Evolutionary conservation across 30 jellyfish, hydroid and myxozoan species (phyloP), one percentile per base, ranked within the genome.

Genomic region (Hydra vulgaris): DNA sequence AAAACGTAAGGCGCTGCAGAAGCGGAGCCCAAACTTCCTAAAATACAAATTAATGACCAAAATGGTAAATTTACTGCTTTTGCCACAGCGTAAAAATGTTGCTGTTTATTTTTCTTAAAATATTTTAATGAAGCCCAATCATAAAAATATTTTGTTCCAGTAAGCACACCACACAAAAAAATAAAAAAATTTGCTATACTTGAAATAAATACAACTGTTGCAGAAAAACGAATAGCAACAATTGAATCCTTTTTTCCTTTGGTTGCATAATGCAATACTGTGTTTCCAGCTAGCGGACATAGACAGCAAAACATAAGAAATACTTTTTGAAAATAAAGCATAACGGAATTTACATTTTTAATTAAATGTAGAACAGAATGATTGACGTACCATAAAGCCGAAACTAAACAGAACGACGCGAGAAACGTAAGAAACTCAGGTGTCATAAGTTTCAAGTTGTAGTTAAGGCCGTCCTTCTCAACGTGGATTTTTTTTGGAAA

Each of bases 271-370:
- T 56, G 17, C 71, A 56, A n/a, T 21, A 79, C 17, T 83, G 67
- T 79, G 83, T 79, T 79, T 19, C 67, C 17, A 7, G 25, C 53
- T 21, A 79, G 15, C 18, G 86, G 86, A 19, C 53, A 25, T 19
- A 79, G 84, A 67, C 86, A 79, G 27, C 68, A n/a, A 23, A 79
- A 79, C 19, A 54, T 83, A n/a, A 79, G 53, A 54, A 79, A 79
- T 18, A 79, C 8, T 27, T 79, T 79, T 67, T 79, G 86, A 66
- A 55, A 24, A 66, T 56, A 79, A 16, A 79, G 21, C 12, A 26
- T 21, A 18, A 56, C 86, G 67, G 67, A 61, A 53, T 79, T 66
- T 17, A 79, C 26, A 19, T 82, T 79, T 20, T 23, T 82, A 22
- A 79, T 54, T 24, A 79, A 22, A 66, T 55, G 53, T 0, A 79